Percentiles rank a stretch among this genome's conserved stretches.
Evolutionary conservation across 2,797 vertebrate genomes (phyloP).

Genomic region (Arctocebus calabarensis): DNA sequence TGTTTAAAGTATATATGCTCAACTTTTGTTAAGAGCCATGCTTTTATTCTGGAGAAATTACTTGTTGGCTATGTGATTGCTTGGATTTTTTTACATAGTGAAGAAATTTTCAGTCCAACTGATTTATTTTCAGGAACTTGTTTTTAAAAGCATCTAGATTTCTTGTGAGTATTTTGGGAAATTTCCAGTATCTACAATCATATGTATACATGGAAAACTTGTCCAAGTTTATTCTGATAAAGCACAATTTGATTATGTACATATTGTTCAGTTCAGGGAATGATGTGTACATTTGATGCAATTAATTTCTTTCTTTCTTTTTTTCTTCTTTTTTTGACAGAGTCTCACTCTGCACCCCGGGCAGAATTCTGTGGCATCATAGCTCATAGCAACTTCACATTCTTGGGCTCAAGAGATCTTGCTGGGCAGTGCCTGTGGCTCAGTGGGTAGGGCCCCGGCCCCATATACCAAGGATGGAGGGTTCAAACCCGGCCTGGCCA

Average conservation of each 20-base stretch:
- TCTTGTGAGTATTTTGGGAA: slow-evolving; percentile 30
- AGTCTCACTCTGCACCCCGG: too few relatives aligned
- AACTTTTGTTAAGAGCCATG: background rate
- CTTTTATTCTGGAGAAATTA: slow-evolving; percentile 43
- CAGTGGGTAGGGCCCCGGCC: too few relatives aligned
- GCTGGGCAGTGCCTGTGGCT: too few relatives aligned
- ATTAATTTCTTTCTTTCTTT: background rate
- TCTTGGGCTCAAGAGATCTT: too few relatives aligned
- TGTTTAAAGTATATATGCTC: slow-evolving; percentile 23
- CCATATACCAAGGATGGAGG: too few relatives aligned
- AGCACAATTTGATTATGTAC: slow-evolving; percentile 54
- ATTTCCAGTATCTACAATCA: slow-evolving; percentile 10
- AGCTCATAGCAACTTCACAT: too few relatives aligned
- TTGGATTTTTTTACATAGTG: slow-evolving; percentile 30
- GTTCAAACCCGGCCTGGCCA: too few relatives aligned
- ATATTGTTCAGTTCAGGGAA: slow-evolving; percentile 45
- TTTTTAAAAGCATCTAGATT: slow-evolving; percentile 58
- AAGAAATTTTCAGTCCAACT: slow-evolving; percentile 53
- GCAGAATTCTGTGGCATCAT: too few relatives aligned
- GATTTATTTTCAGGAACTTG: slow-evolving; percentile 52
- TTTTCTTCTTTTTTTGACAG: too few relatives aligned
- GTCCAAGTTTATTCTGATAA: slow-evolving; percentile 37
- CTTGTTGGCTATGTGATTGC: slow-evolving; percentile 17
- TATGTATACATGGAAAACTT: slow-evolving; percentile 49
- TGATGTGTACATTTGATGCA: background rate